phyloP scores from a whole-genome alignment of 2,888 invertebrate genomes.

The Bruchidius siliquastri region DNA sequence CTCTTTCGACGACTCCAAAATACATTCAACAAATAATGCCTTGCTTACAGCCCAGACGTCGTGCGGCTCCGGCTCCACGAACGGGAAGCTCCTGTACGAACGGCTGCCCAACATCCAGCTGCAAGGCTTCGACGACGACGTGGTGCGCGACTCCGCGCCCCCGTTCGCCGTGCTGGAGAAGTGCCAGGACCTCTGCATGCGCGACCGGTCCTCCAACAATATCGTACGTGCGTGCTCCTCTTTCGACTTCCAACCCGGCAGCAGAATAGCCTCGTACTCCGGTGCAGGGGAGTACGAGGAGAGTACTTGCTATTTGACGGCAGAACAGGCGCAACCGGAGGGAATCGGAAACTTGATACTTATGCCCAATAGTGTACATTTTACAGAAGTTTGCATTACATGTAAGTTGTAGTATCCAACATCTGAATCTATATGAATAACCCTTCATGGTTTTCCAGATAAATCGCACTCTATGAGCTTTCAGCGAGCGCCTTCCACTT shows the following conservation, averaged over 20 bases:
- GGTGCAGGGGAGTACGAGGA: slow-evolving; percentile 81
- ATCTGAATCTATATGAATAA: too few relatives aligned
- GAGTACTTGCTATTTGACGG: slow-evolving; percentile 79
- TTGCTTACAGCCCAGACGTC: slow-evolving; percentile 71
- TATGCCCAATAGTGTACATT: slow-evolving; percentile 84
- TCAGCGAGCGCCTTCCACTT: too few relatives aligned
- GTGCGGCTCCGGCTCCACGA: slow-evolving; percentile 77
- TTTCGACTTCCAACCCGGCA: slow-evolving; percentile 87
- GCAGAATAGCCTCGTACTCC: slow-evolving; percentile 76
- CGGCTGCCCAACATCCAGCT: slow-evolving; percentile 83
- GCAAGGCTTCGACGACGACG: slow-evolving; percentile 85
- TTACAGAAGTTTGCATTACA: slow-evolving; percentile 82
- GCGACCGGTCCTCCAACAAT: slow-evolving; percentile 76
- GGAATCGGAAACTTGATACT: slow-evolving; percentile 85
- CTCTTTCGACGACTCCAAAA: too few relatives aligned
- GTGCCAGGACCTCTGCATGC: slow-evolving; percentile 73
- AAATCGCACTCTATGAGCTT: too few relatives aligned
- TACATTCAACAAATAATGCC: too few relatives aligned
- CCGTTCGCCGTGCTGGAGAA: slow-evolving; percentile 85
- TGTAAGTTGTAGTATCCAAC: too few relatives aligned
- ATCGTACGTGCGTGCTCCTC: slow-evolving; percentile 81
- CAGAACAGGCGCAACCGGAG: slow-evolving; percentile 82
- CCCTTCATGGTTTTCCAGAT: too few relatives aligned
- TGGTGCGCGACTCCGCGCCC: slow-evolving; percentile 78
- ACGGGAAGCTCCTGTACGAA: slow-evolving; percentile 81